Percentiles rank a stretch among this genome's conserved stretches.
These are phyloP conservation scores for Protodeltote pygarga DNA, from an alignment of 2,888 invertebrate genomes.

Conservation along the genomic window DNA sequence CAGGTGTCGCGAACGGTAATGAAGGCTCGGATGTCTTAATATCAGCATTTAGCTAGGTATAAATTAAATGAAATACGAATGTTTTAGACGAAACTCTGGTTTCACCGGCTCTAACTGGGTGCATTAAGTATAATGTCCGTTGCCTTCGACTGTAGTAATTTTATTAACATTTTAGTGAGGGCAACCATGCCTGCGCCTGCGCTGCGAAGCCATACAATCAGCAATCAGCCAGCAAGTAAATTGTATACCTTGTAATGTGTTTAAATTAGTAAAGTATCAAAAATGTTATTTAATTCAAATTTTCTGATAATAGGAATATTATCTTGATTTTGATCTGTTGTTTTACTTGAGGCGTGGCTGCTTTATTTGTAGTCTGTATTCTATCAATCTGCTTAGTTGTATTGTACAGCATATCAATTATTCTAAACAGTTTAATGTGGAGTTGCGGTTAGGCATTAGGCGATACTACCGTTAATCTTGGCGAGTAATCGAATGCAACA, in stretches of 20 bases:
- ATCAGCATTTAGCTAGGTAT: constrained; percentile 62
- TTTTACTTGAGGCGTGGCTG: constrained; percentile 12
- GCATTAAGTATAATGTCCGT: constrained; percentile 65
- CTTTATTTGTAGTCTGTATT: constrained; percentile 21
- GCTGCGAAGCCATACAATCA: constrained; percentile 63
- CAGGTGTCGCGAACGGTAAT: constrained; percentile 61
- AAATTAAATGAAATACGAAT: constrained; percentile 67
- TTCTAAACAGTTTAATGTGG: constrained; percentile 26
- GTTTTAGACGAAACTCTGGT: constrained; percentile 64
- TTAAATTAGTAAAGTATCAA: constrained; percentile 49
- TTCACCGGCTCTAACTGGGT: constrained; percentile 58
- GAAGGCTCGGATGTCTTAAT: constrained; percentile 71
- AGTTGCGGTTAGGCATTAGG: constrained; percentile 40
- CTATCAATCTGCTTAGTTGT: constrained; percentile 18
- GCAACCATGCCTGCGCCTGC: constrained; percentile 52
- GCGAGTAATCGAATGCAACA: constrained; percentile 49
- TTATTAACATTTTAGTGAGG: constrained; percentile 75
- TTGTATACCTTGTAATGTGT: constrained; percentile 57
- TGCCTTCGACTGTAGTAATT: constrained; percentile 69
- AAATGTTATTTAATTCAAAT: constrained; percentile 32
- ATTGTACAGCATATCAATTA: constrained; percentile 27
- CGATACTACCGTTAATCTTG: constrained; percentile 62
- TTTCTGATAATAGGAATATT: constrained; percentile 25
- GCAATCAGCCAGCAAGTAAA: constrained; percentile 64
- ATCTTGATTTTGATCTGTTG: constrained; percentile 37